Percentiles rank a stretch among this genome's conserved stretches.
These are phyloP conservation scores for Promerops cafer DNA, from an alignment of 2,113 vertebrate species.

Conservation along the genomic window DNA sequence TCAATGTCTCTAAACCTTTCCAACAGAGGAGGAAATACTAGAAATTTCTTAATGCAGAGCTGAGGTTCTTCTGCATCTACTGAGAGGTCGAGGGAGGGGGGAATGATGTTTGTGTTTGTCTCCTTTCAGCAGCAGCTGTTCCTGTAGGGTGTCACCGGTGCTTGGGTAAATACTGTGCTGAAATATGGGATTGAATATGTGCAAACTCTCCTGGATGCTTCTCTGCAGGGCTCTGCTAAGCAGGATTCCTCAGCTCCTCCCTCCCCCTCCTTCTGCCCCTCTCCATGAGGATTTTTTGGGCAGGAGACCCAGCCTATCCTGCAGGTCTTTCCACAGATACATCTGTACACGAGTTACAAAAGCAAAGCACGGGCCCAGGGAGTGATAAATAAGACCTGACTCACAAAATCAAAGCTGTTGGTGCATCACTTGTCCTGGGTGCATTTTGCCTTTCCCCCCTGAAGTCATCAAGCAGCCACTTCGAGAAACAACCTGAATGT, in stretches of 20 bases:
- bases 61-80: neutral
- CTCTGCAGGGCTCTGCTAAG: neutral
- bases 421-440: neutral
- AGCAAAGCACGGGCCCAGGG: neutral
- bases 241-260: neutral
- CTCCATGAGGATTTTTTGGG: neutral
- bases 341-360: neutral
- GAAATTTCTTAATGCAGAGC: neutral
- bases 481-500: neutral
- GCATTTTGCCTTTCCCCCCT: neutral
- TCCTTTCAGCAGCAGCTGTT: neutral
- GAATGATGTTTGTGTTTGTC: neutral
- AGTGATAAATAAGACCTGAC: neutral
- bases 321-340: neutral
- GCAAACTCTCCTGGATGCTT: neutral
- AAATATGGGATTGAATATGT: neutral
- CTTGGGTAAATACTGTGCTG: neutral
- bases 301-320: neutral
- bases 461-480: neutral
- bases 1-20: neutral
- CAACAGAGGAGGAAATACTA: neutral
- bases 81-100: accelerated
- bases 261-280: neutral
- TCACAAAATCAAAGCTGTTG: neutral
- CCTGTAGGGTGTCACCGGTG: accelerated